phyloP scores from a whole-genome alignment of 1,140 invertebrate genomes.

The Theocolax elegans region DNA sequence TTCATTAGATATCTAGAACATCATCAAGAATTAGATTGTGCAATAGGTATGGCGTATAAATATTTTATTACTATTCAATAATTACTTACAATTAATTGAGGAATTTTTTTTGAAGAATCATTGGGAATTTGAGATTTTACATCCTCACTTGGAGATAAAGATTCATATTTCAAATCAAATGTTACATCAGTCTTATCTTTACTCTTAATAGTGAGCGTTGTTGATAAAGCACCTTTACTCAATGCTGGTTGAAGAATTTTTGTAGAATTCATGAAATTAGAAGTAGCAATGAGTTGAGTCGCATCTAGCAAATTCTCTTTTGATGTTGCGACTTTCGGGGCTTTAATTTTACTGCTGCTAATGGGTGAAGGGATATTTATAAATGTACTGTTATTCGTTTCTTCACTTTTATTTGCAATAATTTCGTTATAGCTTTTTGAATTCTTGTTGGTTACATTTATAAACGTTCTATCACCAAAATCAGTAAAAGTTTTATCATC shows the following conservation, averaged over 20 bases:
- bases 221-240: slow-evolving; percentile 14
- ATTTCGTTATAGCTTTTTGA: no score
- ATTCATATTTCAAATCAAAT: not conserved
- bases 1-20: no score
- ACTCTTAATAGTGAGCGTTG: slow-evolving; percentile 15
- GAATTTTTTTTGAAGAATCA: not conserved
- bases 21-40: no score
- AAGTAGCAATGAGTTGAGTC: not conserved
- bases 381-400: slow-evolving; percentile 28
- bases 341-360: not conserved
- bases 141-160: not conserved
- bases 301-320: slow-evolving; percentile 4
- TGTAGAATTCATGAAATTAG: slow-evolving; percentile 10
- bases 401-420: no score
- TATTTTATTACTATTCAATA: no score
- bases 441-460: no score
- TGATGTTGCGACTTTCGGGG: slow-evolving; percentile 18
- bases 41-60: no score
- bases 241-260: slow-evolving; percentile 10
- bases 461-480: slow-evolving; percentile 13
- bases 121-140: slow-evolving; percentile 23
- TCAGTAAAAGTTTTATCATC: not conserved
- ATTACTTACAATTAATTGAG: slow-evolving; percentile 1
- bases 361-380: not conserved
- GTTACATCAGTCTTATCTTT: slow-evolving; percentile 33